These are phyloP conservation scores for Scrobipalpa costella DNA, from an alignment of 2,888 invertebrate species.

Conservation along the genomic window DNA sequence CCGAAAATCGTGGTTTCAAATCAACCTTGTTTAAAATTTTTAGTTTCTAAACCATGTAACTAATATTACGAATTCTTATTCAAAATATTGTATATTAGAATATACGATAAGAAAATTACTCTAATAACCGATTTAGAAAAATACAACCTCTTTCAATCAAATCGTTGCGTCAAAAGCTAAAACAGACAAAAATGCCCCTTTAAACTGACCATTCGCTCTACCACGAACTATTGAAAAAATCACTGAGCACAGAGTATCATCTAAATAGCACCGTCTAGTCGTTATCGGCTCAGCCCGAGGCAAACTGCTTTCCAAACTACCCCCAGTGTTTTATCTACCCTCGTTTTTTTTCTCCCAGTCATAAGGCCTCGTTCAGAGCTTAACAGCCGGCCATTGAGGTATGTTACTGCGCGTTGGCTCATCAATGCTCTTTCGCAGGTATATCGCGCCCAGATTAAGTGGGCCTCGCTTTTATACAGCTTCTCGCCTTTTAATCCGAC, in stretches of 20 bases:
- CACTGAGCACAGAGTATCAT: slow-evolving; percentile 22
- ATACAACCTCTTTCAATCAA: neutral
- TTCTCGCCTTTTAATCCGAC: slow-evolving; percentile 31
- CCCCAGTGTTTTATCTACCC: slow-evolving; percentile 52
- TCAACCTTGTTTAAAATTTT: no score
- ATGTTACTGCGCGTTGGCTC: slow-evolving; percentile 67
- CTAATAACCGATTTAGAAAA: neutral
- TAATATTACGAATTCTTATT: no score
- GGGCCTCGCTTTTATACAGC: slow-evolving; percentile 44
- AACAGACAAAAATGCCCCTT: neutral
- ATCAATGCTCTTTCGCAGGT: slow-evolving; percentile 63
- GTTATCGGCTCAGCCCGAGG: slow-evolving; percentile 43
- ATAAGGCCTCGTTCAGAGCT: slow-evolving; percentile 60
- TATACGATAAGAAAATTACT: no score
- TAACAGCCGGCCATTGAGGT: slow-evolving; percentile 67
- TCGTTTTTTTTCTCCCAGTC: slow-evolving; percentile 50
- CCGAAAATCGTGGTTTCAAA: no score
- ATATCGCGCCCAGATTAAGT: slow-evolving; percentile 53
- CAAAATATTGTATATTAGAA: no score
- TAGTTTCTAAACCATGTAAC: no score
- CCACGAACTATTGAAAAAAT: slow-evolving; percentile 18
- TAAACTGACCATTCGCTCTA: neutral
- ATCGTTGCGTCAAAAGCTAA: neutral
- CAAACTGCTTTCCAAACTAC: slow-evolving; percentile 40
- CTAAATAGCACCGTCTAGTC: slow-evolving; percentile 26